Percentiles rank a stretch among this genome's conserved stretches.
These are phyloP conservation scores for Acanthosoma haemorrhoidale DNA, from an alignment of 2,888 invertebrate genomes.

Conservation along the genomic window DNA sequence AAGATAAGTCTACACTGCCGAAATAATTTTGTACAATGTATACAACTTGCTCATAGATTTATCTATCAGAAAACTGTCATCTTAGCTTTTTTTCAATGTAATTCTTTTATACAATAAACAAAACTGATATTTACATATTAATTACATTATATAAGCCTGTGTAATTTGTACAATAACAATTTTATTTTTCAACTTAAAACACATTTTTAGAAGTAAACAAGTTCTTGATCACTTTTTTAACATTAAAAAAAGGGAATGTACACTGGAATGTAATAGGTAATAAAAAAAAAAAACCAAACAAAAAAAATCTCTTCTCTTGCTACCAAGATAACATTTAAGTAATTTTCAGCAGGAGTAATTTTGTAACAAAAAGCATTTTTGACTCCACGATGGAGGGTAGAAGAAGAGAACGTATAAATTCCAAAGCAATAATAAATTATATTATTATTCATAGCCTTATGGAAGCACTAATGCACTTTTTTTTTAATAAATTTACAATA, in stretches of 20 bases:
- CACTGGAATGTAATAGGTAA: not conserved
- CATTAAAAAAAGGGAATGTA: not conserved
- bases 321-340: no score
- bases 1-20: not conserved
- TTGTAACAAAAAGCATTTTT: no score
- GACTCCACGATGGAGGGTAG: no score
- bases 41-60: not conserved
- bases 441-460: slow-evolving; percentile 3
- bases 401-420: no score
- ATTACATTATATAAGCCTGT: not conserved
- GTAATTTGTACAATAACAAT: slow-evolving; percentile 13
- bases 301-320: no score
- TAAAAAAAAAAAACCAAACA: no score
- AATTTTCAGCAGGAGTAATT: no score
- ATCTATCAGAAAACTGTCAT: not conserved
- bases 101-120: not conserved
- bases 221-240: no score
- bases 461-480: slow-evolving; percentile 20
- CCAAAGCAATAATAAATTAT: no score
- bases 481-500: not conserved
- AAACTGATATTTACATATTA: slow-evolving; percentile 19
- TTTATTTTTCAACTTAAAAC: not conserved
- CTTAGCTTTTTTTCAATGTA: not conserved
- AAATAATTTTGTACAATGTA: slow-evolving; percentile 16
- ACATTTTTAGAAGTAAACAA: not conserved